phyloP scores from a whole-genome alignment of 1,140 invertebrate species.

The Drosophila pseudoobscura region DNA sequence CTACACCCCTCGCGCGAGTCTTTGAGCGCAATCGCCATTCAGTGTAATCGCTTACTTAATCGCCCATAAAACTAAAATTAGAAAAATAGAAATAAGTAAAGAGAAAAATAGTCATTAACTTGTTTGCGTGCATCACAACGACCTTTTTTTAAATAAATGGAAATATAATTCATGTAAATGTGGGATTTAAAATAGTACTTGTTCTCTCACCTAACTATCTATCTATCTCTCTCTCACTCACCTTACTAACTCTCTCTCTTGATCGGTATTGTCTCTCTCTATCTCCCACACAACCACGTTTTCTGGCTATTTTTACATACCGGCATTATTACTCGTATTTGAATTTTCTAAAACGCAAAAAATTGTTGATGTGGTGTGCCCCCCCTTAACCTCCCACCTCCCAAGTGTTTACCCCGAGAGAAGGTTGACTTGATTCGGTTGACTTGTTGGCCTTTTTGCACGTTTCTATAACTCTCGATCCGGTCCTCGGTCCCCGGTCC shows the following conservation, averaged over 20 bases:
- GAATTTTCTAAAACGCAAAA: slow-evolving; percentile 65
- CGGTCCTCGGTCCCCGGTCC: slow-evolving; percentile 7
- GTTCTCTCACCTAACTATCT: slow-evolving; percentile 9
- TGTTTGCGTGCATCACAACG: slow-evolving; percentile 54
- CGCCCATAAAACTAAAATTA: slow-evolving; percentile 59
- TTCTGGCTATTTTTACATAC: slow-evolving; percentile 64
- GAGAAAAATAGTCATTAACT: slow-evolving; percentile 55
- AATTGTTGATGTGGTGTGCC: slow-evolving; percentile 12
- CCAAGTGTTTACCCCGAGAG: not conserved
- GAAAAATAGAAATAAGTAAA: slow-evolving; percentile 39
- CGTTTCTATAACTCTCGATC: slow-evolving; percentile 31
- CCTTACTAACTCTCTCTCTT: no score
- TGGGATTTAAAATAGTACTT: not conserved
- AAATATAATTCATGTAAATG: slow-evolving; percentile 44
- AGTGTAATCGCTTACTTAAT: slow-evolving; percentile 52
- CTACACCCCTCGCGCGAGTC: not conserved
- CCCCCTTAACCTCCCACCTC: slow-evolving; percentile 28
- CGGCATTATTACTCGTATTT: slow-evolving; percentile 47
- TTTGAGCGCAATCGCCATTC: slow-evolving; percentile 7
- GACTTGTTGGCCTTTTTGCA: slow-evolving; percentile 66
- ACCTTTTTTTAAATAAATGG: slow-evolving; percentile 23
- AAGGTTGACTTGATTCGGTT: slow-evolving; percentile 33
- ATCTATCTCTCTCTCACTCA: slow-evolving; percentile 1
- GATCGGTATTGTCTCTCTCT: not conserved
- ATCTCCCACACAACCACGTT: slow-evolving; percentile 45